Percentiles rank a stretch among this genome's conserved stretches.
Evolutionary conservation across 2,797 vertebrate genomes (phyloP).

Genomic region (Remorina albescens): DNA sequence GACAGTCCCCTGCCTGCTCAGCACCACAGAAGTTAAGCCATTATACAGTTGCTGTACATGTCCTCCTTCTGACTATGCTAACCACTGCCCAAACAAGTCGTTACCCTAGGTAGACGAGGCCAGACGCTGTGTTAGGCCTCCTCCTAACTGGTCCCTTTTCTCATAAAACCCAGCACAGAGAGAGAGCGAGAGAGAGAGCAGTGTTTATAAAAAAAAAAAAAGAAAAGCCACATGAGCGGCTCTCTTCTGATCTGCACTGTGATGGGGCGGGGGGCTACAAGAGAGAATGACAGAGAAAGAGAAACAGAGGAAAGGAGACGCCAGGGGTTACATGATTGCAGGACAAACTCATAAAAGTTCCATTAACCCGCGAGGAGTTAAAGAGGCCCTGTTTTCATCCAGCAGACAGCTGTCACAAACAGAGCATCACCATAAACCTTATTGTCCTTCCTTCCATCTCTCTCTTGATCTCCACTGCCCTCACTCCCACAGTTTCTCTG

Average conservation of each 20-base stretch:
- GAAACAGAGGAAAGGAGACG: conserved; percentile 77
- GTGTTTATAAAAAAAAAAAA: conserved; percentile 77
- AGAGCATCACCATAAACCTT: conserved; percentile 97
- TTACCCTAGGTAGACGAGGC: conserved; percentile 78
- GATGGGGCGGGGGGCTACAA: conserved; percentile 49
- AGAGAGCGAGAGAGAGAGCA: conserved; percentile 40
- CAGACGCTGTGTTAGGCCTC: conserved; percentile 68
- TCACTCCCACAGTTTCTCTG: conserved; percentile 33
- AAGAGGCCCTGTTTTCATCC: conserved; percentile 96
- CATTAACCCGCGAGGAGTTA: conserved; percentile 96
- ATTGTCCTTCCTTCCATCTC: conserved; percentile 74
- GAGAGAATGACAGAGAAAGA: conserved; percentile 47
- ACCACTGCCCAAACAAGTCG: conserved; percentile 77
- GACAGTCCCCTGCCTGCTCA: conserved; percentile 3
- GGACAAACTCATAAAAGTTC: conserved; percentile 94
- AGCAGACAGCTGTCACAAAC: conserved; percentile 99
- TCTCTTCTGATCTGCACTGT: conserved; percentile 79
- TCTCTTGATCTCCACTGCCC: conserved; percentile 62
- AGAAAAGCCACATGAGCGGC: conserved; percentile 82
- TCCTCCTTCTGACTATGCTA: conserved; percentile 52
- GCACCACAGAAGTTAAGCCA: conserved; percentile 17
- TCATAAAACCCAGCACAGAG: conserved; percentile 78
- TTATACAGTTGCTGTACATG: conserved; percentile 45
- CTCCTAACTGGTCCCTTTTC: conserved; percentile 69
- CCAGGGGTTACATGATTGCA: conserved; percentile 93